Evolutionary conservation across 2,113 vertebrate genomes (phyloP).

Genomic region (Pica pica): DNA sequence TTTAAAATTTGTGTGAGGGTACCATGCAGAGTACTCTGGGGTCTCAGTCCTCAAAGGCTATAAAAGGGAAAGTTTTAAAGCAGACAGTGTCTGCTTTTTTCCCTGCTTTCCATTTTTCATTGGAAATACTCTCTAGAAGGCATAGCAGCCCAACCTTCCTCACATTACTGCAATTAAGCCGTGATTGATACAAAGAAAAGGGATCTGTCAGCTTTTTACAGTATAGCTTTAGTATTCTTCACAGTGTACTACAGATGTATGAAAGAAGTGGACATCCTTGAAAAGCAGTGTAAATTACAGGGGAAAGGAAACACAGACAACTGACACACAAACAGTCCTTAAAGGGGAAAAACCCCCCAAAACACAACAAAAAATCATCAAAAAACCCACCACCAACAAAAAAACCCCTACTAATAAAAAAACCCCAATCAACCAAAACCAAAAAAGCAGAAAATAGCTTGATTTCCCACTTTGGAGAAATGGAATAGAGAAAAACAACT

Average conservation of each 20-base stretch:
- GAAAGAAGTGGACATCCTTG: neutral
- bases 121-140: neutral
- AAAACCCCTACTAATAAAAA: neutral
- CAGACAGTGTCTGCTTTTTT: neutral
- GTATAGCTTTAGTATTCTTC: neutral
- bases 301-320: neutral
- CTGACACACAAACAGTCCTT: neutral
- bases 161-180: neutral
- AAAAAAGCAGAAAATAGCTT: neutral
- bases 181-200: neutral
- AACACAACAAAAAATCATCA: neutral
- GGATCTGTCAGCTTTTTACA: neutral
- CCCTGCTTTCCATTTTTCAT: neutral
- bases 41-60: neutral
- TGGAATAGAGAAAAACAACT: neutral
- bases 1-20: neutral
- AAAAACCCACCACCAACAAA: neutral
- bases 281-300: neutral
- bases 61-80: neutral
- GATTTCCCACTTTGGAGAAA: neutral
- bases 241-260: neutral
- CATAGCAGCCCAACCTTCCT: neutral
- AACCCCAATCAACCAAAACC: neutral
- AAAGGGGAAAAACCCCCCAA: accelerated
- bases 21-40: neutral